Percentiles rank a stretch among this genome's conserved stretches.
Conservation (phyloP, 2,797 vertebrate species). For the Varecia variegata region DNA sequence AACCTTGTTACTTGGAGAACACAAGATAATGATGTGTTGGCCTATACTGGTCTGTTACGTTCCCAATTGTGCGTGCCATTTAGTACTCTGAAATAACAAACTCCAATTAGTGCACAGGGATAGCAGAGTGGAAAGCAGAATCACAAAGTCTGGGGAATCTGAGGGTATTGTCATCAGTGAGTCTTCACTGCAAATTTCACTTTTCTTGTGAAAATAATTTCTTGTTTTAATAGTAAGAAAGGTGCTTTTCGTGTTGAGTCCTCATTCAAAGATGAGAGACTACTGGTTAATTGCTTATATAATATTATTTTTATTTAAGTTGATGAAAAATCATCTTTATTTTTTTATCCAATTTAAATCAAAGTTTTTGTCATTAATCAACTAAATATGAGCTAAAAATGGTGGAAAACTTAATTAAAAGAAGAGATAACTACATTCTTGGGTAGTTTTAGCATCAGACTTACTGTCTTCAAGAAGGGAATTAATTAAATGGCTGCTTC, state of each 20-base stretch:
- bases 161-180: not conserved
- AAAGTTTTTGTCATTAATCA: slow-evolving; percentile 28
- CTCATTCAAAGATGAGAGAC: not conserved
- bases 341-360: not conserved
- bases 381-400: not conserved
- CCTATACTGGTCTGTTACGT: not conserved
- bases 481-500: slow-evolving; percentile 30
- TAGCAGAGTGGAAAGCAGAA: not conserved
- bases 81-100: not conserved
- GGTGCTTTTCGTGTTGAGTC: not conserved
- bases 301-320: not conserved
- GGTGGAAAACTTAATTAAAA: not conserved
- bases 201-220: not conserved
- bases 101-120: not conserved
- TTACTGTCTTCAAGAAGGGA: not conserved
- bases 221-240: not conserved
- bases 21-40: not conserved
- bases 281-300: not conserved
- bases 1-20: not conserved
- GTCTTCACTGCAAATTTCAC: not conserved
- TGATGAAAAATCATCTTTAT: not conserved
- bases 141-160: not conserved
- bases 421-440: not conserved
- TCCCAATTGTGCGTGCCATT: not conserved
- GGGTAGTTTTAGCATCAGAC: not conserved